Evolutionary conservation across 1,140 invertebrate genomes (phyloP).

Genomic region (Drosophila bifasciata): DNA sequence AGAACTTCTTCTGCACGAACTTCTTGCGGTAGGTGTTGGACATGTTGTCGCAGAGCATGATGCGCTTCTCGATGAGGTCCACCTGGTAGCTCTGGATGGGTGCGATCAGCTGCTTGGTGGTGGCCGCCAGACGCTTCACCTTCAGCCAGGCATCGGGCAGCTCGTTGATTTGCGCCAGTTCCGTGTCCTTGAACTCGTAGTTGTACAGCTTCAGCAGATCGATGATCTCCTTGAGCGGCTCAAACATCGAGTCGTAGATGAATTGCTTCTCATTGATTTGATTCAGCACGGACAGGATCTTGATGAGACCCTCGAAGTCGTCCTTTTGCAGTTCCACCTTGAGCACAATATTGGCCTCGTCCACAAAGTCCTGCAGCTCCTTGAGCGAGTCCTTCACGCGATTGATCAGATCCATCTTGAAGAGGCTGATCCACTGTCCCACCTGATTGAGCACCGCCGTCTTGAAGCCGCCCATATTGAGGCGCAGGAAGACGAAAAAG

Average conservation of each 20-base stretch:
- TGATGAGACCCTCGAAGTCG: conserved; percentile 87
- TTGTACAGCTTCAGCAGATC: conserved; percentile 89
- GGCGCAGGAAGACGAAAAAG: conserved; percentile 88
- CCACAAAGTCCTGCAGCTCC: conserved; percentile 87
- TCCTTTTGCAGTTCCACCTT: conserved; percentile 87
- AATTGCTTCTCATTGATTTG: conserved; percentile 87
- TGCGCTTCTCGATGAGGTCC: conserved; percentile 86
- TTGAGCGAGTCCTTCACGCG: conserved; percentile 85
- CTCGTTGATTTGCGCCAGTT: conserved; percentile 87
- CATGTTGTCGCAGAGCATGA: conserved; percentile 91
- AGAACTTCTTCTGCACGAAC: conserved; percentile 88
- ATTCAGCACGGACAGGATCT: conserved; percentile 85
- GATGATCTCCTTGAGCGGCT: conserved; percentile 91
- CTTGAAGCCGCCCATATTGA: conserved; percentile 89
- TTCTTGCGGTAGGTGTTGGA: conserved; percentile 91
- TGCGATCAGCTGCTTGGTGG: conserved; percentile 93
- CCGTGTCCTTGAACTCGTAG: conserved; percentile 89
- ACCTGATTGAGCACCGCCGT: conserved; percentile 88
- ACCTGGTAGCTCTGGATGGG: conserved; percentile 89
- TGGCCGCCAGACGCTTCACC: conserved; percentile 92
- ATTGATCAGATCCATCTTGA: conserved; percentile 89
- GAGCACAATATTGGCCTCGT: conserved; percentile 85
- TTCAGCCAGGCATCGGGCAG: conserved; percentile 95
- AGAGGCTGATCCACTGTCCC: conserved; percentile 89
- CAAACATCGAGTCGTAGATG: conserved; percentile 90